Evolutionary conservation across 1,140 invertebrate species (phyloP), one percentile per base, ranked within the genome.

Genomic region (Drosophila subpulchrella): DNA sequence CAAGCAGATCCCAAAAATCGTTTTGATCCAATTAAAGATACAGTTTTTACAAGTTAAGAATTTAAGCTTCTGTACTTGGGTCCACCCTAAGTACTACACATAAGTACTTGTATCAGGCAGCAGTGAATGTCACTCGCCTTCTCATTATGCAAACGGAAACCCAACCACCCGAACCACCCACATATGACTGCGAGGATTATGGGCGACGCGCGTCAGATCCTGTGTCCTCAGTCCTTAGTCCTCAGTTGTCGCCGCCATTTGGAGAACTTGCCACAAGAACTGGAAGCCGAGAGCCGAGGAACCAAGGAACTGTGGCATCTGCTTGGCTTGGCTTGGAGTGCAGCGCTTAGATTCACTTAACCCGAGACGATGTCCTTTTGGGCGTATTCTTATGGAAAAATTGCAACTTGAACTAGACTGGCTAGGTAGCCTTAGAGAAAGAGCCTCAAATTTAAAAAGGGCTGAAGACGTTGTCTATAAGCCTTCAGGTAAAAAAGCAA

Each of bases 271-370:
- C 62, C 63, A 53, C 51, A 56, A 66, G 62, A 62, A 47, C 42
- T 62, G 60, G 13, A 62, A 60, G 27, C 54, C 38, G 54, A 62
- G 55, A 62, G 11, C 55, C 27, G 20, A 74, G 60, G 27, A 56
- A 60, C 65, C 68, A 47, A 63, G 44, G 44, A 55, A 46, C 50
- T 70, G 60, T 50, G 61, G 78, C 78, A 73, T 63, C 77, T 62
- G 77, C 46, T 60, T 79, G 57, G 70, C 71, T 80, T 63, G 62
- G 34, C 59, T 32, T 75, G n/a, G 67, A 80, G 78, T 80, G 78
- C 63, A 65, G 53, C 57, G 78, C 78, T 80, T 56, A 80, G 71
- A 80, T 80, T 75, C 78, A 80, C 78, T 80, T 70, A 75, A 62
- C 54, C 54, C 42, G 62, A 47, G 74, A 51, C 70, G 70, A 73